These are phyloP conservation scores for Oenanthe oenanthe DNA, from an alignment of 2,113 vertebrate species.

Conservation along the genomic window DNA sequence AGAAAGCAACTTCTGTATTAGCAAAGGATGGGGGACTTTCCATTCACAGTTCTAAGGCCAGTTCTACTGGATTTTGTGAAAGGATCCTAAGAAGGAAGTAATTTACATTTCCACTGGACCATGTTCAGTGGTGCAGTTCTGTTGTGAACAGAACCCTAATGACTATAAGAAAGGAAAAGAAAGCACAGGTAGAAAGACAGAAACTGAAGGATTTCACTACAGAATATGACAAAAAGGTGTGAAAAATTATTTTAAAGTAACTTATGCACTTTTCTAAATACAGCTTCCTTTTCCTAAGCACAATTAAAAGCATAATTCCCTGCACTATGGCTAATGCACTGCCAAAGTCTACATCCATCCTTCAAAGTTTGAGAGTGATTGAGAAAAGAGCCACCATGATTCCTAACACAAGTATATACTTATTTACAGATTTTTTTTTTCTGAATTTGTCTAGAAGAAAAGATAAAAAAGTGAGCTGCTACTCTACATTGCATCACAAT, in stretches of 20 bases:
- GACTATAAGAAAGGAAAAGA: background rate
- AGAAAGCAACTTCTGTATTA: background rate
- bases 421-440: background rate
- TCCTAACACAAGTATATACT: background rate
- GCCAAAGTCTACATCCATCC: background rate
- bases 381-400: background rate
- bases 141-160: background rate
- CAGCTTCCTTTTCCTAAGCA: background rate
- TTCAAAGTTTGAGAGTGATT: background rate
- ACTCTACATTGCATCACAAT: background rate
- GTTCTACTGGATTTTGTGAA: background rate
- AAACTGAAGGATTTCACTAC: background rate
- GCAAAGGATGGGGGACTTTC: background rate
- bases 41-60: too few relatives aligned
- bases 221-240: background rate
- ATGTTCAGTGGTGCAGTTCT: background rate
- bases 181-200: background rate
- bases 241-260: background rate
- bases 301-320: background rate
- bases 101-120: background rate
- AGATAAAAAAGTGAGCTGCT: background rate
- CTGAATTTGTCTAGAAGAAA: background rate
- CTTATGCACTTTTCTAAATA: background rate
- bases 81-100: background rate
- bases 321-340: background rate